Evolutionary conservation across 2,888 invertebrate species (phyloP), one percentile per base, ranked within the genome.

Genomic region (Schrankia costaestrigalis): DNA sequence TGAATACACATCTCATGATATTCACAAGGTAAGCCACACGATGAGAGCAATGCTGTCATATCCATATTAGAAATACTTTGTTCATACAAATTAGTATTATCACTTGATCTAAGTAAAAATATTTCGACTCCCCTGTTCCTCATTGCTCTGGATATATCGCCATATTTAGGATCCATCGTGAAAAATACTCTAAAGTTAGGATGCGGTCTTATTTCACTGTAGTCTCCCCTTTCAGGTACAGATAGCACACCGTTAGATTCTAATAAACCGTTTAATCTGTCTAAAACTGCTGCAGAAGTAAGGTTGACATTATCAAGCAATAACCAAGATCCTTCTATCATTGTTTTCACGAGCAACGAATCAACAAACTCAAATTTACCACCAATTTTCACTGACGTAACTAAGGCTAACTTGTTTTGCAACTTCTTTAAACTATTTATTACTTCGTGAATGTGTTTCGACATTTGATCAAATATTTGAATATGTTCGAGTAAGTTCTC

Each of bases 61-160:
- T 89, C 89, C 61, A 87, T 68, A 43, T 70, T n/a, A n/a, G n/a
- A n/a, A n/a, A n/a, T n/a, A n/a, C n/a, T n/a, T n/a, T n/a, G n/a
- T n/a, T 85, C 80, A 2, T 76, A 71, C 28, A 86, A 52, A 8
- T 57, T 63, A 3, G 58, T 46, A 37, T 77, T 73, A 15, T 83
- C 82, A 28, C 83, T 84, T 6, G 72, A 51, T 35, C 72, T 63
- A 0, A 86, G 39, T 23, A 89, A 47, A 46, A 73, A 89, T 57
- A 99, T 93, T 88, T 99, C 99, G 0, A 99, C 92, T 2, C 99
- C 98, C 63, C 99, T 91, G 78, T 99, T 99, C 41, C 99, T 91
- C 99, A 99, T 99, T 0, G 99, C 99, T 56, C 96, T 91, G 0
- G 99, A 99, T 48, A 99, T 94, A 78, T 98, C 97, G 0, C 99